These are phyloP conservation scores for Limonius californicus DNA, from an alignment of 1,140 invertebrate species.

Conservation along the genomic window DNA sequence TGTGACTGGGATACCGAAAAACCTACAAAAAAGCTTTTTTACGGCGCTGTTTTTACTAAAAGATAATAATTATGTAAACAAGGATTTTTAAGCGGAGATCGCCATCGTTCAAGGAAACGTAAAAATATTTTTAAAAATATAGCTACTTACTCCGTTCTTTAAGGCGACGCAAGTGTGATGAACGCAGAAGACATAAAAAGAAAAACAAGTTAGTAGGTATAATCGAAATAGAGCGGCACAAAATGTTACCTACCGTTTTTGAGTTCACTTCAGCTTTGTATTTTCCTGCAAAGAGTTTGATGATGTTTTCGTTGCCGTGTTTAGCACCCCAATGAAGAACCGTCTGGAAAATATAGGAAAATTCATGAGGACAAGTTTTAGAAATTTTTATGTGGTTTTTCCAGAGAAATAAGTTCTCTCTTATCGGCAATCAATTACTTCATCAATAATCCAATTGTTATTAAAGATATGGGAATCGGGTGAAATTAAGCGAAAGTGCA, in stretches of 20 bases:
- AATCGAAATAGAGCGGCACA: neutral
- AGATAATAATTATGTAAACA: neutral
- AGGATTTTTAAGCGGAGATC: no score
- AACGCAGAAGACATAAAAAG: no score
- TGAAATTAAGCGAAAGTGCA: no score
- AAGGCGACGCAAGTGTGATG: no score
- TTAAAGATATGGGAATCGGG: no score
- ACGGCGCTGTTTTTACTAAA: neutral
- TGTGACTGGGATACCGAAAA: slow-evolving; percentile 6
- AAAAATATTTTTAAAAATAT: neutral
- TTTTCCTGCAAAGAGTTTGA: slow-evolving; percentile 84
- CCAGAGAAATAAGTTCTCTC: no score
- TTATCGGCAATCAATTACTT: no score
- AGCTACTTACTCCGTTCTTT: slow-evolving; percentile 56
- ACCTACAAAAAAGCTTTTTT: slow-evolving; percentile 1
- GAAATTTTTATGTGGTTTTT: no score
- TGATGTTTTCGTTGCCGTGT: slow-evolving; percentile 80
- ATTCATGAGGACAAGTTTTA: no score
- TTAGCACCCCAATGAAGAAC: slow-evolving; percentile 93
- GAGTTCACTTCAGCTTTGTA: slow-evolving; percentile 76
- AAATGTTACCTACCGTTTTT: slow-evolving; percentile 75
- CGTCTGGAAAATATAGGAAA: slow-evolving; percentile 80
- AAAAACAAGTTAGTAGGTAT: no score
- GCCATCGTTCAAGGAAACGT: neutral
- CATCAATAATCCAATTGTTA: no score